Evolutionary conservation across 2,797 vertebrate species (phyloP), one percentile per base, ranked within the genome.

Genomic region (Antennarius maculatus): DNA sequence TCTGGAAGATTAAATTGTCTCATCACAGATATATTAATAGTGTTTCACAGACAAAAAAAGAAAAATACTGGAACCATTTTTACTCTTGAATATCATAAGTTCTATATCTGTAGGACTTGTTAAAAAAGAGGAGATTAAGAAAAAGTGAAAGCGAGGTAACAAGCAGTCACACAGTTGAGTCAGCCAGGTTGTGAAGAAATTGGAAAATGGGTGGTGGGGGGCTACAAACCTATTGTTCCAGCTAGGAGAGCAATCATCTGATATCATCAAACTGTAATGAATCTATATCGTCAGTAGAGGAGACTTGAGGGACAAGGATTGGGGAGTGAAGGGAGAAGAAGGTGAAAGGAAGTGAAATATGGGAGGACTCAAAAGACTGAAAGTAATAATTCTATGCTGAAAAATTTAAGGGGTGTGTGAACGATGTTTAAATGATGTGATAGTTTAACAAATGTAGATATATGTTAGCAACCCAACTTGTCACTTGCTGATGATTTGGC

Each of bases 201-300:
- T 53, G 23, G 27, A 61, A 17, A 29, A 8, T 49, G 48, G 23
- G 27, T 4, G 51, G 7, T 3, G 46, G 16, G 51, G 14, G 79
- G 84, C 29, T 75, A 74, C 66, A 55, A 74, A 78, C 66, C 82
- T 77, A 83, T 86, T 90, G 83, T 89, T 86, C 87, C 74, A 86
- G 77, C 76, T 82, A 72, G 55, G 77, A 83, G 86, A 75, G 76
- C 84, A 89, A 90, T 89, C 86, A 91, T 90, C 82, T 91, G 87
- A 90, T 91, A 90, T 91, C 79, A 89, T 90, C 87, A 86, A 82
- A 87, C 84, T 85, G 83, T 90, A 91, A 91, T 89, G 82, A 89
- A 88, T 87, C 82, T 78, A 71, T 79, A 82, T 74, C n/a, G 56
- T 67, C 69, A 81, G 64, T 69, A 71, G 72, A 74, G 23, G 29